Base-by-base conservation (phyloP, 37 sponge, comb jelly and placozoan species). In the Axinella damicornis region DNA sequence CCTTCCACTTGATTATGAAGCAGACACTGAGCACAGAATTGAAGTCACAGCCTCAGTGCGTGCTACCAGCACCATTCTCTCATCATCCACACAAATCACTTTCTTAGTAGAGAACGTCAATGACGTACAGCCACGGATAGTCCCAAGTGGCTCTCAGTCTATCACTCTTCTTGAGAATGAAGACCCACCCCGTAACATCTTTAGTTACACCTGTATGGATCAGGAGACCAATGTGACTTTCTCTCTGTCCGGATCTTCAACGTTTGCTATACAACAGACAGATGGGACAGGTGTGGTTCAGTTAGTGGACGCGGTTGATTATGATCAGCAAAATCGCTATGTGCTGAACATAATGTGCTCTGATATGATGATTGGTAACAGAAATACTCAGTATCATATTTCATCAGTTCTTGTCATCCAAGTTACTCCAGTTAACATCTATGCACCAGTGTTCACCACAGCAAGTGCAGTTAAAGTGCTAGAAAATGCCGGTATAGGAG, bases 341-440 rank as follows among this genome's bases (percentile, higher is more conserved):
- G 71, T 39, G 0, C 57, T 89, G 16, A 73, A 36, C 0, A 57
- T 87, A 12, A 65, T 40, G 5, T 93, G 88, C 71, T 74, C 81
- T 1, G 85, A 88, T 56, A 19, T 62, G 25, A 37, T 32, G 20
- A 52, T 25, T 5, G 22, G 20, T 4, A 69, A 69, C 12, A 85
- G 83, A 74, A 62, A 22, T 2, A 68, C 41, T 5, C 52, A 24
- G 5, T 34, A 74, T 37, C 54, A 17, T 22, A 53, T 58, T 2
- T 56, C 73, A 14, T 39, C 63, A 41, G 32, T 59, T 11, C 65
- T 87, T 18, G 38, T 24, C 33, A 69, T 92, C 14, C 57, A 53
- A 24, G 81, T 92, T 62, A 37, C 33, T 16, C 84, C 83, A 22
- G 85, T 87, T 4, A 92, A 92, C 37, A 71, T 69, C 39, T 57